Percentiles rank a stretch among this genome's conserved stretches.
Evolutionary conservation across 2,113 vertebrate genomes (phyloP).

Genomic region (Nycticryphes semicollaris): DNA sequence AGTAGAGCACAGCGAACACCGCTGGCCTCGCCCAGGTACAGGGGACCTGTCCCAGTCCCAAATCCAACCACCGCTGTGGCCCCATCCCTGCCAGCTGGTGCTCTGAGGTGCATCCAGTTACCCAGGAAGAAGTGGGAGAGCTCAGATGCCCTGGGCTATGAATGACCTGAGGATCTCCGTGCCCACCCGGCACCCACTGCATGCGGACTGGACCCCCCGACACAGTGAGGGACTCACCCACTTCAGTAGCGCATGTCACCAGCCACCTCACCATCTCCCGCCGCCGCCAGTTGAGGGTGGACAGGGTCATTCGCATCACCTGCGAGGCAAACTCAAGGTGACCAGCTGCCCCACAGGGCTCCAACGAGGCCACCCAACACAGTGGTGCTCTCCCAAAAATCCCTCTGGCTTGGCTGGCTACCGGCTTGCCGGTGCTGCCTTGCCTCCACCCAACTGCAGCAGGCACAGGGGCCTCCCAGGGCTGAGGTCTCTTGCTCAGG

Average conservation of each 20-base stretch:
- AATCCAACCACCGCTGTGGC: fast-evolving
- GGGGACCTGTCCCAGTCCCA: neutral
- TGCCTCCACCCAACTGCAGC: neutral
- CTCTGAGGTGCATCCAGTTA: neutral
- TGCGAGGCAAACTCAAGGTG: slow-evolving; percentile 42
- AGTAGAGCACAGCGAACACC: neutral
- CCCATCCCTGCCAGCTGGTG: neutral
- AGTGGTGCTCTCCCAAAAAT: neutral
- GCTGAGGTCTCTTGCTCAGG: neutral
- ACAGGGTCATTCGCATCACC: slow-evolving; percentile 99
- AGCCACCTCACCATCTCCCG: slow-evolving; percentile 99
- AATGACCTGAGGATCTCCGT: neutral
- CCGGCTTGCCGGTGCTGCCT: fast-evolving
- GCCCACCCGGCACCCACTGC: neutral
- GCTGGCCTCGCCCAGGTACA: neutral
- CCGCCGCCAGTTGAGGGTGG: slow-evolving; percentile 97
- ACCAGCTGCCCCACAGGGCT: neutral
- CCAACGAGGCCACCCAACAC: neutral
- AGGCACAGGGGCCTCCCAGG: neutral
- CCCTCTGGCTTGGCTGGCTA: neutral
- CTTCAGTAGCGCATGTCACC: slow-evolving; percentile 97
- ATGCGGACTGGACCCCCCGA: fast-evolving
- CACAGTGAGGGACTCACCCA: slow-evolving; percentile 79
- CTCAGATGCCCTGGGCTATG: neutral
- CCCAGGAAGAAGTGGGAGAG: neutral